phyloP scores from a whole-genome alignment of 2,888 invertebrate species.

The Fissipunctia ypsillon region DNA sequence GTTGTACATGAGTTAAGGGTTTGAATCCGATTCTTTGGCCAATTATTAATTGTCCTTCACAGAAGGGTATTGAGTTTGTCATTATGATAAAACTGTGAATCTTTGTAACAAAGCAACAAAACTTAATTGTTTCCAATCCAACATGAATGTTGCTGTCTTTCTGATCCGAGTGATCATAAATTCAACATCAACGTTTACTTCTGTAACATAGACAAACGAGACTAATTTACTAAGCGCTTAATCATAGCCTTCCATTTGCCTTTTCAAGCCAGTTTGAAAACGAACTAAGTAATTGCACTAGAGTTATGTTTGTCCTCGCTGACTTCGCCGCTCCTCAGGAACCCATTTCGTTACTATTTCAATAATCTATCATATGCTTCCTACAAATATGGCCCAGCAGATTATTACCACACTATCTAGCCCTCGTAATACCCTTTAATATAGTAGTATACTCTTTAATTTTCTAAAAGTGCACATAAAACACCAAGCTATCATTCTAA shows the following conservation, averaged over 20 bases:
- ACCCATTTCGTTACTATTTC: not conserved
- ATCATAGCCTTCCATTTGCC: not conserved
- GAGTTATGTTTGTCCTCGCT: not conserved
- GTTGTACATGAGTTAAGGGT: not conserved
- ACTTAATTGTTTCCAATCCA: not conserved
- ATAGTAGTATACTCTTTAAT: constrained; percentile 9
- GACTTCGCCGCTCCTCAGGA: not conserved
- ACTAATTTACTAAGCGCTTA: not conserved
- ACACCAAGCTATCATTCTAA: constrained; percentile 16
- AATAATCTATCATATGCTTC: not conserved
- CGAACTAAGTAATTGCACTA: not conserved
- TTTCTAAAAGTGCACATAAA: constrained; percentile 18
- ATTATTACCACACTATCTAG: not conserved
- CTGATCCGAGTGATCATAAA: not conserved
- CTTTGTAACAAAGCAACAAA: not conserved
- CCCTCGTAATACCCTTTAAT: constrained; percentile 8
- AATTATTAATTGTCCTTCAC: not conserved
- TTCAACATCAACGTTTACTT: not conserved
- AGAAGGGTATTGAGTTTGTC: not conserved
- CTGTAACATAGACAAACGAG: not conserved
- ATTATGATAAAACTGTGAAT: not conserved
- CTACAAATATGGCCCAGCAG: too few relatives aligned
- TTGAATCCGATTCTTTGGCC: not conserved
- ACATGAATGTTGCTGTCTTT: not conserved
- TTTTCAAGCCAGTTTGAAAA: not conserved